phyloP scores from a whole-genome alignment of 2,113 vertebrate genomes.

The Gorsachius goisagi region DNA sequence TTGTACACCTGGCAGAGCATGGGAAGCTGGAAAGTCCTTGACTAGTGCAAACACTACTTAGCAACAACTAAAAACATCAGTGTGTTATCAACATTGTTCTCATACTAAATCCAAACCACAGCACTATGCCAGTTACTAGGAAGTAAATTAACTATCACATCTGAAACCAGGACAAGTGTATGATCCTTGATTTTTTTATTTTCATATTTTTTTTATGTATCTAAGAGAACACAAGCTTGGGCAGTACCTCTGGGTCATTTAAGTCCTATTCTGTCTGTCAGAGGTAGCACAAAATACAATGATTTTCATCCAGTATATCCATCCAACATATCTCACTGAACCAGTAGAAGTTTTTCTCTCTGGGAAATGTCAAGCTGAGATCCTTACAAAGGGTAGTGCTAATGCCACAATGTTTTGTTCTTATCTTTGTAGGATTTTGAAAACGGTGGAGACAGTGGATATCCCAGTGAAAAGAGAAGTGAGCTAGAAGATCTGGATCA shows the following conservation, averaged over 20 bases:
- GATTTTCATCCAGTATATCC: not conserved
- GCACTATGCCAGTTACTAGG: too few species aligned
- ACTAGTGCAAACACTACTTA: too few species aligned
- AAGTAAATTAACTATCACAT: too few species aligned
- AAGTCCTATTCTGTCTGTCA: not conserved
- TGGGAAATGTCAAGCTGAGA: not conserved
- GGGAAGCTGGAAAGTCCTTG: too few species aligned
- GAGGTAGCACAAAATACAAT: not conserved
- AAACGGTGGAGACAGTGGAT: slow-evolving; percentile 94
- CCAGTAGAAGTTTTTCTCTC: not conserved
- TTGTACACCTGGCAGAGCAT: too few species aligned
- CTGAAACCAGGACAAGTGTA: too few species aligned
- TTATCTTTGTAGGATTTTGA: slow-evolving; percentile 81
- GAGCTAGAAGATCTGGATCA: slow-evolving; percentile 87
- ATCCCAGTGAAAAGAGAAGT: slow-evolving; percentile 91
- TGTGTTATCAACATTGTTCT: too few species aligned
- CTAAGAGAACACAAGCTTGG: not conserved
- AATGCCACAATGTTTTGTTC: not conserved
- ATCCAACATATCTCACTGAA: not conserved
- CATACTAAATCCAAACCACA: too few species aligned
- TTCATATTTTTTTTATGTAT: not conserved
- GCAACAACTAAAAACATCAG: too few species aligned
- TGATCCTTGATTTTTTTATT: not conserved
- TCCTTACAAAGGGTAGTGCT: not conserved
- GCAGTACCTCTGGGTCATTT: not conserved